Evolutionary conservation across 2,888 invertebrate genomes (phyloP).

Genomic region (Pyrrhia umbra): DNA sequence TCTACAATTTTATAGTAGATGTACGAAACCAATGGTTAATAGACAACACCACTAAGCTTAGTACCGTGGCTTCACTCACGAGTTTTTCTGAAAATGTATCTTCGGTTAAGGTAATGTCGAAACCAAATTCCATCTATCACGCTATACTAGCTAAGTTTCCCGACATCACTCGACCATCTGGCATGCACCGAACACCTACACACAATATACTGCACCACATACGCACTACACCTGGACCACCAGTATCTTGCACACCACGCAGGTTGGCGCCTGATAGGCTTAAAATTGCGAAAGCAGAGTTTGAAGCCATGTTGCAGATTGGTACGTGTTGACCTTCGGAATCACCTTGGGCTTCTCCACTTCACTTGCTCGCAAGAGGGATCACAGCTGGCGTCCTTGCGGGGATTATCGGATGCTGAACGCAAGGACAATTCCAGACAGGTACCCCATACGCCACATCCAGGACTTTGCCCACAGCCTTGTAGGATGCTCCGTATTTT

Average conservation of each 20-base stretch:
- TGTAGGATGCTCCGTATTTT: neutral
- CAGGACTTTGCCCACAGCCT: slow-evolving; percentile 7
- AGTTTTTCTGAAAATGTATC: neutral
- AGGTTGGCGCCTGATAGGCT: slow-evolving; percentile 59
- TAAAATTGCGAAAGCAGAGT: too few relatives aligned
- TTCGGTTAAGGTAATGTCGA: slow-evolving; percentile 6
- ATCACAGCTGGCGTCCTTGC: slow-evolving; percentile 66
- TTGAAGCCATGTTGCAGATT: slow-evolving; percentile 40
- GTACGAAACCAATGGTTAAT: neutral
- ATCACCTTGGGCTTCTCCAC: slow-evolving; percentile 66
- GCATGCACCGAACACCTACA: slow-evolving; percentile 12
- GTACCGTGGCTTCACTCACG: neutral
- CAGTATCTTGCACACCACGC: slow-evolving; percentile 50
- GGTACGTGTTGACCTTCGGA: slow-evolving; percentile 48
- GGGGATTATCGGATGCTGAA: too few relatives aligned
- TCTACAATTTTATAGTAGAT: slow-evolving; percentile 16
- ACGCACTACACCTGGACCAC: slow-evolving; percentile 45
- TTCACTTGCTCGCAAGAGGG: slow-evolving; percentile 67
- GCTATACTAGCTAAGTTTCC: slow-evolving; percentile 7
- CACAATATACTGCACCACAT: slow-evolving; percentile 48
- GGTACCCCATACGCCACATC: slow-evolving; percentile 1
- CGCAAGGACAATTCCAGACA: neutral
- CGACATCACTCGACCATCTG: slow-evolving; percentile 16
- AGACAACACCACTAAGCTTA: neutral
- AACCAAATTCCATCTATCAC: too few relatives aligned